Base-by-base conservation (phyloP, 2,797 vertebrate species). In the Decapterus maruadsi region DNA sequence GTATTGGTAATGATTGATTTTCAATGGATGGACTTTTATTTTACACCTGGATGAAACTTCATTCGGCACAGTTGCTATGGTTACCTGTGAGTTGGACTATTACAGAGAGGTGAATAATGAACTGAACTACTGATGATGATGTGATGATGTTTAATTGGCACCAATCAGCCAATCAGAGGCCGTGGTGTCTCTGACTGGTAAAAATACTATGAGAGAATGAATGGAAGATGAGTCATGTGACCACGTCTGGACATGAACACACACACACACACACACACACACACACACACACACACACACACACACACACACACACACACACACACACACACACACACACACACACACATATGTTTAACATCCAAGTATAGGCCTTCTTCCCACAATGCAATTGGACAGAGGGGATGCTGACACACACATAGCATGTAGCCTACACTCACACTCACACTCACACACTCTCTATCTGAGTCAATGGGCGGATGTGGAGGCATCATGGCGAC, bases 401-500 rank as follows among this genome's bases (percentile, higher is more conserved):
- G 76, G 59, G 54, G 26, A 72, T 77, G 75, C 76, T 78, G 80
- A 61, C 63, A 68, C 62, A 68, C 50, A 36, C 55, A 68, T 68
- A 26, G 56, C 68, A 59, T 51, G 51, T 70, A 59, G n/a, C 11
- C 20, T 8, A 14, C 60, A 64, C 74, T 54, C 78, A 48, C 70
- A 58, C 82, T 34, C 80, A 60, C 2, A 17, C 63, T 57, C 74
- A 55, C 78, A 45, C 71, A 53, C 82, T 34, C 80, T 57, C 3
- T n/a, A 59, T 60, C 48, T 48, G 77, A 78, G 76, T 88, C 77
- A 92, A 93, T 92, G 91, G 92, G 91, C 90, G 91, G 89, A 89
- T 92, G 90, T 93, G 81, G 84, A 88, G 82, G 92, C 89, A 91
- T 93, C 90, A 93, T 93, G 92, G 92, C 92, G 90, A 90, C 87